Conservation (phyloP, 2,113 vertebrate species). For the Glaucomys volans region DNA sequence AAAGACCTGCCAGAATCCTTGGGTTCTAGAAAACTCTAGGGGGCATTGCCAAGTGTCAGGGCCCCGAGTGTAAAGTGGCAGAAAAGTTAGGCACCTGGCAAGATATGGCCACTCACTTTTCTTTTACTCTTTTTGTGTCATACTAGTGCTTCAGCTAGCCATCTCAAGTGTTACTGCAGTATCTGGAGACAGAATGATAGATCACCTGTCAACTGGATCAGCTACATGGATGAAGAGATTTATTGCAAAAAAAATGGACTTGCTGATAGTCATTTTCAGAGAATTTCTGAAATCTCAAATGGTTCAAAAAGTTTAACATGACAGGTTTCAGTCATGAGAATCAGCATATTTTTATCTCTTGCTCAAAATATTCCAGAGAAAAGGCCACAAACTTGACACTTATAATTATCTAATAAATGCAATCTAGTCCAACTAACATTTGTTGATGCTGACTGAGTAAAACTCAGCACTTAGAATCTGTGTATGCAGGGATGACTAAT, state of each 20-base stretch:
- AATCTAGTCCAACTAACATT: neutral
- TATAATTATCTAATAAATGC: neutral
- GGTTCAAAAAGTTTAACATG: neutral
- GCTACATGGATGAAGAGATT: neutral
- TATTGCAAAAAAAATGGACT: slow-evolving; percentile 16
- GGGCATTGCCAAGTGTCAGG: neutral
- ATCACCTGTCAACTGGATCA: slow-evolving; percentile 26
- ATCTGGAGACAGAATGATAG: neutral
- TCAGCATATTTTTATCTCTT: neutral
- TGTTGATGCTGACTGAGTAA: neutral
- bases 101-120: neutral
- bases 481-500: neutral
- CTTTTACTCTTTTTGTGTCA: neutral
- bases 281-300: neutral
- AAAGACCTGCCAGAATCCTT: neutral
- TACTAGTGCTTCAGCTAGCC: neutral
- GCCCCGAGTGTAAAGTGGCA: neutral
- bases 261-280: neutral
- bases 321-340: neutral
- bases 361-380: neutral
- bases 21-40: neutral
- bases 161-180: neutral
- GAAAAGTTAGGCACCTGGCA: neutral
- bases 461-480: neutral
- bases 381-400: neutral